phyloP scores from a whole-genome alignment of 2,888 invertebrate genomes.

The Calliopum simillimum region DNA sequence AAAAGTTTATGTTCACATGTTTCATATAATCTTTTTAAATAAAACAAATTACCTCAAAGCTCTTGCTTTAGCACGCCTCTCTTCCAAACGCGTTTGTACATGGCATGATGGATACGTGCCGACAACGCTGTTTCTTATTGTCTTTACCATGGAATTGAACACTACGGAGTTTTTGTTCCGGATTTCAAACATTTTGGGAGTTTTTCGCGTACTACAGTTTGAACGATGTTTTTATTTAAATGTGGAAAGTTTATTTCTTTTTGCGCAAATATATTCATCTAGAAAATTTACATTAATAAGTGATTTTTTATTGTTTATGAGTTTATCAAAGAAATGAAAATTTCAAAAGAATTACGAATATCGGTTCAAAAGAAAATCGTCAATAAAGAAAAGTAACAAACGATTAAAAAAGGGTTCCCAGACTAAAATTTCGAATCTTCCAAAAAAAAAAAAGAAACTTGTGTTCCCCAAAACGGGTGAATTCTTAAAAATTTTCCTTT shows the following conservation, averaged over 20 bases:
- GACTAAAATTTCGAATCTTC: no score
- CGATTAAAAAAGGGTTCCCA: no score
- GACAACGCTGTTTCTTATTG: constrained; percentile 70
- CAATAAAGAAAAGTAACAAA: no score
- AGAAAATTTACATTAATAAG: constrained; percentile 5
- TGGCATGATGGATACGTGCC: constrained; percentile 85
- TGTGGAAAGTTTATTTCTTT: neutral
- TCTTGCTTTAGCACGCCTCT: constrained; percentile 74
- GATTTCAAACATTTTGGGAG: constrained; percentile 51
- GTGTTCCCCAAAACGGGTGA: no score
- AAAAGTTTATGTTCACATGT: constrained; percentile 2
- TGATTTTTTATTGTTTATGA: constrained; percentile 34
- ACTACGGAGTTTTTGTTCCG: constrained; percentile 51
- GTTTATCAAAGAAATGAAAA: constrained; percentile 19
- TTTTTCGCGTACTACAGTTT: neutral
- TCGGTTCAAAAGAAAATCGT: no score
- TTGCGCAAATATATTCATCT: constrained; percentile 23
- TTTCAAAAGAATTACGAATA: no score
- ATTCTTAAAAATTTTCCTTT: no score
- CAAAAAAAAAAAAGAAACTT: no score
- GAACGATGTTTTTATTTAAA: constrained; percentile 4
- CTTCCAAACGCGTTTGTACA: constrained; percentile 77
- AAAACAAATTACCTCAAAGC: constrained; percentile 51
- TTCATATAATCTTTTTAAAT: neutral
- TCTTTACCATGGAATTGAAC: constrained; percentile 65